A percentile compares a stretch with the other conserved stretches of the same genome.
Conservation (phyloP, 2,113 vertebrate species). For the Pycnonotus jocosus region DNA sequence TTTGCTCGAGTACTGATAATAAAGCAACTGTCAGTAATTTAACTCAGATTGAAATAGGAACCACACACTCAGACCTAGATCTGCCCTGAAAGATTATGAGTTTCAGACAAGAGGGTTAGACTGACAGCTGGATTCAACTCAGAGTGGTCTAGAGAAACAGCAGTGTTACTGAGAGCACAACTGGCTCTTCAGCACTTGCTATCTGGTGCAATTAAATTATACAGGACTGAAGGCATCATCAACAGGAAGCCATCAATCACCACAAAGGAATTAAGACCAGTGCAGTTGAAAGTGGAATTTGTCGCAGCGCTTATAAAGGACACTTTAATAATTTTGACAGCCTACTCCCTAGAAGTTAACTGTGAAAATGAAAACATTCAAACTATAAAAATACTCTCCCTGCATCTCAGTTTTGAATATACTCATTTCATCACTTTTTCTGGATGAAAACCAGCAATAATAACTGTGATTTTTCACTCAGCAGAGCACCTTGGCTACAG, state of each 20-base stretch:
- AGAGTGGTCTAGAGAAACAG: not conserved
- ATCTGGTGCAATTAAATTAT: not conserved
- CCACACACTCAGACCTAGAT: not conserved
- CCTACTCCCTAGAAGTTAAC: not conserved
- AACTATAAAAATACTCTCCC: not conserved
- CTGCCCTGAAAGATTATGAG: not conserved
- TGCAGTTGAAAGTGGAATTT: not conserved
- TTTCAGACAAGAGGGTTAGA: not conserved
- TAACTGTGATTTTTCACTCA: constrained; percentile 22
- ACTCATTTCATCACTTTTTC: not conserved
- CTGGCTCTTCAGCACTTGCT: not conserved
- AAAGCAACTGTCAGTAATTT: not conserved
- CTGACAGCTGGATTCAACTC: not conserved
- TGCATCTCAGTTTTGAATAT: not conserved
- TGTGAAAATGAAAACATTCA: constrained; percentile 5
- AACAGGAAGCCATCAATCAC: constrained; percentile 41
- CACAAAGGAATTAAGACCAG: not conserved
- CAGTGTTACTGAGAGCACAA: not conserved
- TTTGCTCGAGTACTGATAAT: not conserved
- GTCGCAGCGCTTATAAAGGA: not conserved
- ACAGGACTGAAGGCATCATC: not conserved
- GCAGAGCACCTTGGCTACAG: constrained; percentile 17
- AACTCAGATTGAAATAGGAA: not conserved
- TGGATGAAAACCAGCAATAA: constrained; percentile 2
- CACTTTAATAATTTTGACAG: constrained; percentile 8